Evolutionary conservation across 2,113 vertebrate genomes (phyloP).

Genomic region (Myotis brandtii): DNA sequence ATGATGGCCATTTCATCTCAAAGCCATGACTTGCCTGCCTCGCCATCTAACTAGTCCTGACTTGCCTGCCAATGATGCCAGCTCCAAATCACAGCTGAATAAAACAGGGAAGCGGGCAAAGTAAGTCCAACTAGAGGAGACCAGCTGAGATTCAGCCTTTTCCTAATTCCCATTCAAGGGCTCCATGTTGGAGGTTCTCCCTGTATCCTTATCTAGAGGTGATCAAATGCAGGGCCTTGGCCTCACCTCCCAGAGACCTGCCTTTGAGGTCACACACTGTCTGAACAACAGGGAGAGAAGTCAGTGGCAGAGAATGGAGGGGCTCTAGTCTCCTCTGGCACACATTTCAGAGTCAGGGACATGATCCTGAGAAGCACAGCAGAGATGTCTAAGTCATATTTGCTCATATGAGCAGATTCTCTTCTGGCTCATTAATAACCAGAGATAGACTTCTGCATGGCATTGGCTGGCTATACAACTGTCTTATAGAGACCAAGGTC

Average conservation of each 20-base stretch:
- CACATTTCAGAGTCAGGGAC: background rate
- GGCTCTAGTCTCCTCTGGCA: background rate
- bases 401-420: background rate
- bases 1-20: background rate
- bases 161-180: background rate
- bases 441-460: background rate
- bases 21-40: background rate
- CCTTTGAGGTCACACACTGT: background rate
- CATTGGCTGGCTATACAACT: background rate
- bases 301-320: background rate
- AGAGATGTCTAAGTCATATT: background rate
- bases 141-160: background rate
- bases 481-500: background rate
- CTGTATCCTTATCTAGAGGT: background rate
- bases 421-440: background rate
- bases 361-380: constrained; percentile 1
- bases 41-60: background rate
- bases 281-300: background rate
- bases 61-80: background rate
- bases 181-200: background rate
- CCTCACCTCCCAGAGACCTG: background rate
- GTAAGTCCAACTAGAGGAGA: background rate
- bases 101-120: background rate
- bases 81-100: background rate
- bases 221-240: background rate